Percentiles rank a stretch among this genome's conserved stretches.
Conservation (phyloP, 2,113 vertebrate genomes). For the Arenaria interpres region DNA sequence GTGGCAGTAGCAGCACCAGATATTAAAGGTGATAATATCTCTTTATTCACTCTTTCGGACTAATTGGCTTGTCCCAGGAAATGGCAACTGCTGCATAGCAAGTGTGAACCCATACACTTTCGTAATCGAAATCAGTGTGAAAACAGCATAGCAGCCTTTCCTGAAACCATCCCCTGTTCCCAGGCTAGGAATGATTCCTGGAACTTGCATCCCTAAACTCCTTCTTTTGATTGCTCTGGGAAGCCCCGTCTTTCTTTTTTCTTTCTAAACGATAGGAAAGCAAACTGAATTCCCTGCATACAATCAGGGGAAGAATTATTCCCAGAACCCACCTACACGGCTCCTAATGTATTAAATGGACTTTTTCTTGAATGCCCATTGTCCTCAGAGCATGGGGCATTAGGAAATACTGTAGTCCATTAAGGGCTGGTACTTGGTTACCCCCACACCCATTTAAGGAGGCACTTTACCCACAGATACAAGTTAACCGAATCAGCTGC, state of each 20-base stretch:
- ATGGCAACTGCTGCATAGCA: constrained; percentile 1
- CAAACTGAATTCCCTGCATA: not conserved
- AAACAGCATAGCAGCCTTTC: not conserved
- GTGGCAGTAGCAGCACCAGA: not conserved
- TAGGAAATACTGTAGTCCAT: not conserved
- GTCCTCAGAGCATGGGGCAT: not conserved
- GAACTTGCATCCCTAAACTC: not conserved
- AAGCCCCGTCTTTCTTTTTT: not conserved
- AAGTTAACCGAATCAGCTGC: not conserved
- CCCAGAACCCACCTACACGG: not conserved
- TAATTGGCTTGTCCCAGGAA: constrained; percentile 34
- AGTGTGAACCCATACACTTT: not conserved
- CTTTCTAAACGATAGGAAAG: not conserved
- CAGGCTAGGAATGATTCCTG: not conserved
- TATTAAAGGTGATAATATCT: constrained; percentile 45
- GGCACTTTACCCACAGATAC: not conserved
- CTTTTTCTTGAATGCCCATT: not conserved
- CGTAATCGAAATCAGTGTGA: not conserved
- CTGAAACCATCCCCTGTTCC: not conserved
- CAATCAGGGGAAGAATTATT: not conserved
- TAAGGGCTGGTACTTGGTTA: not conserved
- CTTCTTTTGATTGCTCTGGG: not conserved
- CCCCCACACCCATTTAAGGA: not conserved
- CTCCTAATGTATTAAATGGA: not conserved
- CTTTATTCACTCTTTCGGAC: not conserved